Evolutionary conservation across 2,113 vertebrate species (phyloP).

Genomic region (Puma concolor): DNA sequence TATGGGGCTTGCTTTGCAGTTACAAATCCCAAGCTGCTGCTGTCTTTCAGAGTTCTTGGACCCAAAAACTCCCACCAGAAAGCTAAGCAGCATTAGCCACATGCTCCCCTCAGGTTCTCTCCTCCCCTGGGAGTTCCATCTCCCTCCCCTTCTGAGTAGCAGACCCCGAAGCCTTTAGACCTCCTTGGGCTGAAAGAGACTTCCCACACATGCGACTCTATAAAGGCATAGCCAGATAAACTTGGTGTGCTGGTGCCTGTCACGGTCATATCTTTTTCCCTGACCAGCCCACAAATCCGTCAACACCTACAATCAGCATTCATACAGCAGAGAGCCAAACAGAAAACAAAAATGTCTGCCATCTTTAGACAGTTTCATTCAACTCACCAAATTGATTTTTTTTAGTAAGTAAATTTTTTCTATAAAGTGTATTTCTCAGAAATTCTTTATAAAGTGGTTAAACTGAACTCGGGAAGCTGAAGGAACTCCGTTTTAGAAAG

Average conservation of each 20-base stretch:
- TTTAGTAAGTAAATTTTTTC: background rate
- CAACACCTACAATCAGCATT: background rate
- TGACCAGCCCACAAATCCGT: background rate
- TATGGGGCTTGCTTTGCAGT: background rate
- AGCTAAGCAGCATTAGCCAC: background rate
- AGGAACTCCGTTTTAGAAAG: background rate
- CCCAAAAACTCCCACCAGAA: background rate
- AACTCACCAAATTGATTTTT: background rate
- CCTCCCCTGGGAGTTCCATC: too few relatives aligned
- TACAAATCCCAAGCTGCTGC: background rate
- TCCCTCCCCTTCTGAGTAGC: background rate
- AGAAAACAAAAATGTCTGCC: background rate
- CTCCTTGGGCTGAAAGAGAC: background rate
- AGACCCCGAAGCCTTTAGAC: background rate
- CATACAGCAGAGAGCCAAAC: background rate
- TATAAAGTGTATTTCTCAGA: background rate
- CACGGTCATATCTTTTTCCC: background rate
- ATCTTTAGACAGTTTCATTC: background rate
- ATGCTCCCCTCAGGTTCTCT: background rate
- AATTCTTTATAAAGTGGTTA: background rate
- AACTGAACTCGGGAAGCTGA: background rate
- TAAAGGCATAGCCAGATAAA: background rate
- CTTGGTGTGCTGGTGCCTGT: background rate
- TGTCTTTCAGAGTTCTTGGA: background rate
- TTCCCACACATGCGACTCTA: fast-evolving